phyloP scores from a whole-genome alignment of 2,113 vertebrate species.

The Corvus moneduloides region DNA sequence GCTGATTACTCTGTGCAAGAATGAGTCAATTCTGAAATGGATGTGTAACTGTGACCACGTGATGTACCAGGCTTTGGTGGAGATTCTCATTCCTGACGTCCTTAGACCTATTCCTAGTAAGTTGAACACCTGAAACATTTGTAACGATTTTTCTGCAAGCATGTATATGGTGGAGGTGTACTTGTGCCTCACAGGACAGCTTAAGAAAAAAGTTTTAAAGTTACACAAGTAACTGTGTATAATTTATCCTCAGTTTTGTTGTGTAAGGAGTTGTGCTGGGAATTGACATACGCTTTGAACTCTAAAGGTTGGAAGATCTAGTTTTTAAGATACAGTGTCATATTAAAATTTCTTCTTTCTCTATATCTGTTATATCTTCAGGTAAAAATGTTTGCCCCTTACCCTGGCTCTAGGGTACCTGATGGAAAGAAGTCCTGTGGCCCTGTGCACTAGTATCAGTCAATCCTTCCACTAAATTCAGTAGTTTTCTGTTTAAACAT shows the following conservation, averaged over 20 bases:
- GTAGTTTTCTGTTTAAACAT: not conserved
- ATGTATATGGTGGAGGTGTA: not conserved
- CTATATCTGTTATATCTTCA: not conserved
- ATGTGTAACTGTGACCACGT: constrained; percentile 85
- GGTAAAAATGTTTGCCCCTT: not conserved
- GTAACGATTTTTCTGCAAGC: constrained; percentile 41
- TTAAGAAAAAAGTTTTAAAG: constrained; percentile 10
- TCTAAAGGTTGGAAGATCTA: not conserved
- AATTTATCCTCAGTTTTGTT: constrained; percentile 15
- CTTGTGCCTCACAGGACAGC: not conserved
- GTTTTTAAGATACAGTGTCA: not conserved
- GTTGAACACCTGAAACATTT: constrained; percentile 59
- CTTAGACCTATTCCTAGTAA: constrained; percentile 89
- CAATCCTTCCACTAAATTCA: not conserved
- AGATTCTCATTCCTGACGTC: constrained; percentile 77
- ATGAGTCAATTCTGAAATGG: constrained; percentile 85
- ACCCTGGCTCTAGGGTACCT: not conserved
- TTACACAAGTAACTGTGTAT: not conserved
- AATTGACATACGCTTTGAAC: not conserved
- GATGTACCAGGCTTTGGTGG: constrained; percentile 81
- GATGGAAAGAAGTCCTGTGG: not conserved
- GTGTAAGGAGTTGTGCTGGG: not conserved
- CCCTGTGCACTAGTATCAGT: not conserved
- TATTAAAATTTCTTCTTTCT: not conserved
- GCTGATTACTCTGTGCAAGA: constrained; percentile 82